These are phyloP conservation scores for Pyrocoelia pectoralis DNA, from an alignment of 2,888 invertebrate genomes.

Conservation along the genomic window DNA sequence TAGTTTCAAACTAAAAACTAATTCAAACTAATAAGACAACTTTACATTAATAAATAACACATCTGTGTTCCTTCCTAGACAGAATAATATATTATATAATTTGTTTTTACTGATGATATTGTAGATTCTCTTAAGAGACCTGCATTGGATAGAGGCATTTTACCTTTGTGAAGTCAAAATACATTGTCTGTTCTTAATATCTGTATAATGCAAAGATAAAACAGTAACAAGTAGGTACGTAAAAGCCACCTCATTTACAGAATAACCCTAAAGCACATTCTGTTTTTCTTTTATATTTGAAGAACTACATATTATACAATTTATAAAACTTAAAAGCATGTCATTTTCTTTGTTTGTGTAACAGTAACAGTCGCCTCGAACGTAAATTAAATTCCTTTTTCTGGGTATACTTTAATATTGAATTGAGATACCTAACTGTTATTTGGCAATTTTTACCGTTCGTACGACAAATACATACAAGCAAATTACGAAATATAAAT, in stretches of 20 bases:
- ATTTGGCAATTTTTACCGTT: too few relatives aligned
- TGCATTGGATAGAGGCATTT: too few relatives aligned
- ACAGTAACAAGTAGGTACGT: not conserved
- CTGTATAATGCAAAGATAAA: not conserved
- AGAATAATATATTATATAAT: too few relatives aligned
- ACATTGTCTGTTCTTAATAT: not conserved
- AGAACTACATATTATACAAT: conserved; percentile 7
- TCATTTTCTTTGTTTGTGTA: conserved; percentile 6
- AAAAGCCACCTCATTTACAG: conserved; percentile 3
- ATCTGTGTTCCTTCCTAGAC: too few relatives aligned
- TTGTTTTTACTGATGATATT: too few relatives aligned
- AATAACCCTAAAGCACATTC: not conserved
- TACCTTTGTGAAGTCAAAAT: too few relatives aligned
- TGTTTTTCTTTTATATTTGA: conserved; percentile 11
- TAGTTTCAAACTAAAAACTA: too few relatives aligned
- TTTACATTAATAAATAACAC: too few relatives aligned
- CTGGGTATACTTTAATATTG: not conserved
- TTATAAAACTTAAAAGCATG: conserved; percentile 7
- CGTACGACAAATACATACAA: too few relatives aligned
- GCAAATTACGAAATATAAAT: too few relatives aligned
- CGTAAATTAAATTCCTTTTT: not conserved
- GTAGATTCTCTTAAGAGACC: too few relatives aligned
- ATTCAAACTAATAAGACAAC: too few relatives aligned
- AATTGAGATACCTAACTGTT: not conserved
- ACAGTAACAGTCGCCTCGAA: not conserved